These are phyloP conservation scores for Lacanobia oleracea DNA, from an alignment of 2,888 invertebrate genomes.

Conservation along the genomic window DNA sequence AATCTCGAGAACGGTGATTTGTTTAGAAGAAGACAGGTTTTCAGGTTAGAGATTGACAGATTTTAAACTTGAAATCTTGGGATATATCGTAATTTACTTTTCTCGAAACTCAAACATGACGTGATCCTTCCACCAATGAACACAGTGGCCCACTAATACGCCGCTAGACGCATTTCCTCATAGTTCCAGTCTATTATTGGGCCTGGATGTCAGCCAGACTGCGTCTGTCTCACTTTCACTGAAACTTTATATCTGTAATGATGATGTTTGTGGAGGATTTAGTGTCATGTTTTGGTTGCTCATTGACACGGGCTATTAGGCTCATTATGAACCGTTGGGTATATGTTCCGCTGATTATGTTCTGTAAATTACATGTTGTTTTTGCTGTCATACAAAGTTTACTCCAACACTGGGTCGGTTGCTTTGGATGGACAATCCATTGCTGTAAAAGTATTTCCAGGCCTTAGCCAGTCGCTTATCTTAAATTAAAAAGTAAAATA, in stretches of 20 bases:
- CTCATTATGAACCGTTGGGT: neutral
- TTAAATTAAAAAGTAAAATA: too few species aligned
- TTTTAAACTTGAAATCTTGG: neutral
- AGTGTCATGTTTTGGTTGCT: neutral
- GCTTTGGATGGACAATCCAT: too few species aligned
- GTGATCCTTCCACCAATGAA: slow-evolving; percentile 24
- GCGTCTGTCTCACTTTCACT: slow-evolving; percentile 59
- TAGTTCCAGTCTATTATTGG: slow-evolving; percentile 75
- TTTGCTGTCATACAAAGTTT: neutral
- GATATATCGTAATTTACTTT: neutral
- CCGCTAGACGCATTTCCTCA: slow-evolving; percentile 75
- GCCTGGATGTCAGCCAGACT: slow-evolving; percentile 76
- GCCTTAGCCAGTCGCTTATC: neutral
- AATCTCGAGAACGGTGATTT: neutral
- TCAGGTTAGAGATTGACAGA: neutral
- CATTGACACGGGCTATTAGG: neutral
- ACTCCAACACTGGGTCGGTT: too few species aligned
- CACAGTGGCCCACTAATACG: slow-evolving; percentile 38
- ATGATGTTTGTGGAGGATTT: slow-evolving; percentile 21
- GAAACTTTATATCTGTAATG: slow-evolving; percentile 50
- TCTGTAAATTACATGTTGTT: neutral
- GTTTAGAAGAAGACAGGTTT: neutral
- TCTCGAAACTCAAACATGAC: slow-evolving; percentile 5
- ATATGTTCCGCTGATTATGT: neutral
- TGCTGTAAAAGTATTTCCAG: too few species aligned